Evolutionary conservation across 2,888 invertebrate genomes (phyloP).

Genomic region (Pterobdella sp.): DNA sequence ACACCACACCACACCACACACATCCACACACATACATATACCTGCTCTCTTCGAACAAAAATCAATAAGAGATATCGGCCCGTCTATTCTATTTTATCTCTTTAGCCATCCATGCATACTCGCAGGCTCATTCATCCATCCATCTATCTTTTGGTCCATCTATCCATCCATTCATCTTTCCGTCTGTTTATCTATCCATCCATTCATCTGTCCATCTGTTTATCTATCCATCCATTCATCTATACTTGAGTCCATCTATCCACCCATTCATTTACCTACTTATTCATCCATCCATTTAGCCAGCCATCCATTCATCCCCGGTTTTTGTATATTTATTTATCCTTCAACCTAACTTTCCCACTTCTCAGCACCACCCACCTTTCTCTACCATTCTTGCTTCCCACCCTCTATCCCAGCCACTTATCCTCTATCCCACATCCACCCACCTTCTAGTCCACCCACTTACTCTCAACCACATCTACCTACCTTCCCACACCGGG

Average conservation of each 20-base stretch:
- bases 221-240: background rate
- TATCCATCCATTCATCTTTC: too few species aligned
- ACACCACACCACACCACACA: too few species aligned
- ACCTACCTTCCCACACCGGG: constrained; percentile 1
- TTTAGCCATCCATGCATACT: too few species aligned
- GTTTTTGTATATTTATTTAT: background rate
- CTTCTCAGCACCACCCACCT: background rate
- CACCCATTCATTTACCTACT: background rate
- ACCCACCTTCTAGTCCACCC: background rate
- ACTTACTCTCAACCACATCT: background rate
- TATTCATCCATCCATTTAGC: background rate
- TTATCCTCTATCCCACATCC: background rate
- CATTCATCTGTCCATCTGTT: too few species aligned
- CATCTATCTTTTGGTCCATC: too few species aligned
- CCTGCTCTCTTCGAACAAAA: too few species aligned
- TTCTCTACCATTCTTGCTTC: background rate
- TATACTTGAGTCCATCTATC: background rate
- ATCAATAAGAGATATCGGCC: too few species aligned
- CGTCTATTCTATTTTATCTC: too few species aligned
- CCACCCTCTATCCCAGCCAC: background rate
- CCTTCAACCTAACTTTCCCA: background rate
- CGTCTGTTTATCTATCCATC: too few species aligned
- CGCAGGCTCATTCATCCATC: too few species aligned
- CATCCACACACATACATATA: too few species aligned
- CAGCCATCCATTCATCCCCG: background rate